A percentile compares a stretch with the other conserved stretches of the same genome.
Evolutionary conservation across 2,797 vertebrate species (phyloP).

Genomic region (Apogon talboti): DNA sequence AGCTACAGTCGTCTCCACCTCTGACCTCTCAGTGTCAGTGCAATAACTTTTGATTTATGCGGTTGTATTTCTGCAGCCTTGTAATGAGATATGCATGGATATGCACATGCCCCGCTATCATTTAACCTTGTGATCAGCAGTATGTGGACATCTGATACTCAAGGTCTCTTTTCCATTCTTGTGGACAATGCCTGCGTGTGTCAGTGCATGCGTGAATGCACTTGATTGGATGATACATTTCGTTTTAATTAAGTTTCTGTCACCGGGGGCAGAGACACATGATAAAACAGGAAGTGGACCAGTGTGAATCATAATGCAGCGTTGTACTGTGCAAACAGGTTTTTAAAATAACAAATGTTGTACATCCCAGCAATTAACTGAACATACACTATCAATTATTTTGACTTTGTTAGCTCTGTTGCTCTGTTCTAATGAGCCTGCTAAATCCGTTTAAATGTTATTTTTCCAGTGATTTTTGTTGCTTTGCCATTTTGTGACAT

Average conservation of each 20-base stretch:
- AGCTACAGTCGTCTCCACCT: constrained; percentile 32
- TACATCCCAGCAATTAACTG: constrained; percentile 13
- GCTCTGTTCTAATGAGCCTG: constrained; percentile 14
- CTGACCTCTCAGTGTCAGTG: constrained; percentile 55
- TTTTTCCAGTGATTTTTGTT: constrained; percentile 18
- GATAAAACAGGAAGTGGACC: constrained; percentile 53
- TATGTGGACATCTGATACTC: constrained; percentile 59
- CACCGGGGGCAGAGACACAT: constrained; percentile 18
- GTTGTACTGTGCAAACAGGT: constrained; percentile 12
- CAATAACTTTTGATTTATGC: constrained; percentile 63
- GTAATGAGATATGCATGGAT: constrained; percentile 55
- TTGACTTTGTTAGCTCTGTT: constrained; percentile 16
- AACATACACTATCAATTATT: constrained; percentile 22
- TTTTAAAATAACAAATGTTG: constrained; percentile 9
- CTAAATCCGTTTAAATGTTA: constrained; percentile 28
- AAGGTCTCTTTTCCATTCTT: constrained; percentile 22
- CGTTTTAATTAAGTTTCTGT: constrained; percentile 46
- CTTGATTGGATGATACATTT: constrained; percentile 40
- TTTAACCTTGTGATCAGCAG: constrained; percentile 74
- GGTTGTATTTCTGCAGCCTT: constrained; percentile 50
- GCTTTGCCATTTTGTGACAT: constrained; percentile 47
- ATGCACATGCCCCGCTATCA: constrained; percentile 44
- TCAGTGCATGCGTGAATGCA: constrained; percentile 16
- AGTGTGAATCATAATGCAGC: constrained; percentile 39
- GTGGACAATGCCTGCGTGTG: constrained; percentile 24